Evolutionary conservation across 2,888 invertebrate genomes (phyloP).

Genomic region (Dugesia japonica): DNA sequence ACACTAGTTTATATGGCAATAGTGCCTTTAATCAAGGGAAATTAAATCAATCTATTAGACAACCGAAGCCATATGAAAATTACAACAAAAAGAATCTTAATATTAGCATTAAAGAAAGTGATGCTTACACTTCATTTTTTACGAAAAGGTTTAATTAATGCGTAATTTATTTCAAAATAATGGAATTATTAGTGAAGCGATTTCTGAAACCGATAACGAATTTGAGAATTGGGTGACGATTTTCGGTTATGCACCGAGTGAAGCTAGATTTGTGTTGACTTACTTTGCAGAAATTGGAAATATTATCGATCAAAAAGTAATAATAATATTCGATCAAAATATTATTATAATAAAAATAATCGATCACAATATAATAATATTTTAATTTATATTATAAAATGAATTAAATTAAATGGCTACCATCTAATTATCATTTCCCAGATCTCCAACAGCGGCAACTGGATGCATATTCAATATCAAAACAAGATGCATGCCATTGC

Average conservation of each 20-base stretch:
- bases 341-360: no score
- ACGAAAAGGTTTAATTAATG: background rate
- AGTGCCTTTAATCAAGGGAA: background rate
- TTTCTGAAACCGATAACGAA: background rate
- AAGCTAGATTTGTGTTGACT: background rate
- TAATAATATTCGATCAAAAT: no score
- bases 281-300: background rate
- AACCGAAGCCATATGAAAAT: background rate
- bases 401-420: background rate
- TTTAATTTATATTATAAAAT: background rate
- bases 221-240: background rate
- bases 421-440: no score
- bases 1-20: background rate
- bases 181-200: no score
- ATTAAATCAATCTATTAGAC: background rate
- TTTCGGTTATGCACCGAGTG: background rate
- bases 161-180: no score
- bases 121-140: background rate
- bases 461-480: constrained; percentile 21
- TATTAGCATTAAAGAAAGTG: background rate
- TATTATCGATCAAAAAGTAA: background rate
- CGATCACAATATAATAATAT: no score
- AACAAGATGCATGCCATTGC: background rate
- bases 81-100: background rate
- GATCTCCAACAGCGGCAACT: constrained; percentile 6